A percentile compares a stretch with the other conserved stretches of the same genome.
Conservation (phyloP, 2,797 vertebrate genomes). For the Tenualosa ilisha region DNA sequence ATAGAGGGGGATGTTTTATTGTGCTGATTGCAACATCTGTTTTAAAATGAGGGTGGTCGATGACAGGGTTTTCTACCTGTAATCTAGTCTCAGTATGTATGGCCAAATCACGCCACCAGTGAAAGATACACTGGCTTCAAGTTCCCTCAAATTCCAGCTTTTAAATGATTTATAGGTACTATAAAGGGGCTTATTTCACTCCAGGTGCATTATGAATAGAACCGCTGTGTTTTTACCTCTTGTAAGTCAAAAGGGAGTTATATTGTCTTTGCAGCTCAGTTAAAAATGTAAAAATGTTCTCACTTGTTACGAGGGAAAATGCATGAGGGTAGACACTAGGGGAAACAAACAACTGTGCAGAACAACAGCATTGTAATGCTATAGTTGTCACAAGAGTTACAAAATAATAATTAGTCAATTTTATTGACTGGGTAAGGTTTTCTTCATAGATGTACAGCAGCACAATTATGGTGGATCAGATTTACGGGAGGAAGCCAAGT, state of each 20-base stretch:
- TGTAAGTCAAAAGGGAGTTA: neutral
- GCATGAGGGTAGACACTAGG: neutral
- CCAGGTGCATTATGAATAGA: neutral
- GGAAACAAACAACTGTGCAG: neutral
- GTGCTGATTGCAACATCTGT: neutral
- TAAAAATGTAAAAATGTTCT: too few relatives aligned
- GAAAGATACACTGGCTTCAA: neutral
- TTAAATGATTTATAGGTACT: neutral
- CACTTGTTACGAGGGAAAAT: neutral
- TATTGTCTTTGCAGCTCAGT: neutral
- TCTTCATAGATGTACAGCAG: neutral
- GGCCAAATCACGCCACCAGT: neutral
- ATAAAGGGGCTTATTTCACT: neutral
- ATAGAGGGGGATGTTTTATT: neutral
- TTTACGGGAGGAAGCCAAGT: constrained; percentile 11
- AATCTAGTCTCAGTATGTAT: too few relatives aligned
- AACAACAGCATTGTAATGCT: neutral
- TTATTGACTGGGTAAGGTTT: neutral
- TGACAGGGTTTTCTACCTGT: neutral
- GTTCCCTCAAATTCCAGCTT: neutral
- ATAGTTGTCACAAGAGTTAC: neutral
- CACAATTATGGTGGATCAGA: constrained; percentile 19
- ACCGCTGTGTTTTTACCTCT: neutral
- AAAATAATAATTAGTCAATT: neutral
- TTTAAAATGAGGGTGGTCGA: neutral